phyloP scores from a whole-genome alignment of 2,888 invertebrate species.

The Peribatodes rhomboidaria region DNA sequence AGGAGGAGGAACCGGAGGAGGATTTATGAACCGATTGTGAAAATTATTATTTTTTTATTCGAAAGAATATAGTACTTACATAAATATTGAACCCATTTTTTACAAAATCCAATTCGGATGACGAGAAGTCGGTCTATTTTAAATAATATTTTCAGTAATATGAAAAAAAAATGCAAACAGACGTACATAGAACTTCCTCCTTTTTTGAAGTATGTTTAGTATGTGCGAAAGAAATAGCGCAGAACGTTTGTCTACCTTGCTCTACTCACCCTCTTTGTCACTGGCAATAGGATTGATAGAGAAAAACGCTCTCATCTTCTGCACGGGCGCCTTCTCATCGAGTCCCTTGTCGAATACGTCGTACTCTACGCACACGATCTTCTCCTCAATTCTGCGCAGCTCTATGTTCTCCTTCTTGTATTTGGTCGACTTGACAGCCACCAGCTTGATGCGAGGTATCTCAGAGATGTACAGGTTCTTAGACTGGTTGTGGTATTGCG shows the following conservation, averaged over 20 bases:
- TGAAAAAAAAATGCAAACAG: too few relatives aligned
- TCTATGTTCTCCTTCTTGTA: slow-evolving; percentile 70
- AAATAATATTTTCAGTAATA: too few relatives aligned
- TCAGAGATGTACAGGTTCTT: slow-evolving; percentile 65
- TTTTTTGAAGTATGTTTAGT: too few relatives aligned
- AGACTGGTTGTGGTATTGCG: slow-evolving; percentile 28
- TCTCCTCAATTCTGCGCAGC: slow-evolving; percentile 71
- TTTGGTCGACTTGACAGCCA: slow-evolving; percentile 72
- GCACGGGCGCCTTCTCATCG: slow-evolving; percentile 51
- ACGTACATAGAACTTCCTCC: too few relatives aligned
- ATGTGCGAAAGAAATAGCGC: too few relatives aligned
- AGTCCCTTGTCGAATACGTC: slow-evolving; percentile 60
- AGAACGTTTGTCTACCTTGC: neutral
- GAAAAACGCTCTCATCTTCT: slow-evolving; percentile 74
- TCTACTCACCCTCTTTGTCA: slow-evolving; percentile 37
- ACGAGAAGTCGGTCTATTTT: too few relatives aligned
- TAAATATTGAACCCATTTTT: too few relatives aligned
- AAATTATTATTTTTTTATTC: too few relatives aligned
- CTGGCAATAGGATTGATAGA: slow-evolving; percentile 59
- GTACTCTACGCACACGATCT: slow-evolving; percentile 75
- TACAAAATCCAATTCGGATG: too few relatives aligned
- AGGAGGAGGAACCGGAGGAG: too few relatives aligned
- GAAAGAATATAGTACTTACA: too few relatives aligned
- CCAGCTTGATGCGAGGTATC: slow-evolving; percentile 68
- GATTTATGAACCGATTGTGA: too few relatives aligned